phyloP scores from a whole-genome alignment of 2,888 invertebrate genomes.

The Mallateleia sp. region DNA sequence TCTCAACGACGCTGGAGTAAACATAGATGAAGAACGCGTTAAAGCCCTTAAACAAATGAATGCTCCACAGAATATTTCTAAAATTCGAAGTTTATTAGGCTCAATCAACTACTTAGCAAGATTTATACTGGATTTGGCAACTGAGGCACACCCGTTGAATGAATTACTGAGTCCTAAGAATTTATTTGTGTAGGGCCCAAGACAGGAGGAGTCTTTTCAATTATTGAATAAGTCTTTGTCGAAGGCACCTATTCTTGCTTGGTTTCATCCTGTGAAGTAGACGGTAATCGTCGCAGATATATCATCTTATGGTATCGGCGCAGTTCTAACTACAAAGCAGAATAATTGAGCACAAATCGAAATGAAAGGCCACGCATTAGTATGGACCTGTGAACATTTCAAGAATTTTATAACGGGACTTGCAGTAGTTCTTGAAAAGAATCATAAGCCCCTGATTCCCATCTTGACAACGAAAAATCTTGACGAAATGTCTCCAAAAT shows the following conservation, averaged over 20 bases:
- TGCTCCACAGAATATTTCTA: not conserved
- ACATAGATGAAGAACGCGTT: slow-evolving; percentile 71
- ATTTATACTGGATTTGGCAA: not conserved
- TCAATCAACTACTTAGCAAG: slow-evolving; percentile 9
- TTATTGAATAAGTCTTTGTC: slow-evolving; percentile 82
- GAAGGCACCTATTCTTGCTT: slow-evolving; percentile 81
- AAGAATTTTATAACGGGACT: slow-evolving; percentile 85
- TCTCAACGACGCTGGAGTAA: slow-evolving; percentile 76
- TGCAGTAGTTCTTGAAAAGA: slow-evolving; percentile 84
- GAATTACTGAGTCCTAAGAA: slow-evolving; percentile 72
- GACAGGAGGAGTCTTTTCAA: slow-evolving; percentile 79
- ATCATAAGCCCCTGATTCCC: slow-evolving; percentile 87
- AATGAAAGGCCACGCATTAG: slow-evolving; percentile 86
- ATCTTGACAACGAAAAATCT: slow-evolving; percentile 85
- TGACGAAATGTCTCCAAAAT: slow-evolving; percentile 85
- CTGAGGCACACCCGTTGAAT: not conserved
- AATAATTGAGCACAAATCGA: slow-evolving; percentile 87
- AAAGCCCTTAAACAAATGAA: not conserved
- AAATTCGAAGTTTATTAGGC: not conserved
- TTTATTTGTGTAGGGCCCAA: slow-evolving; percentile 75
- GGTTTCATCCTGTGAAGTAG: slow-evolving; percentile 81
- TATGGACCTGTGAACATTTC: slow-evolving; percentile 84
- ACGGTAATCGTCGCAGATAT: slow-evolving; percentile 82
- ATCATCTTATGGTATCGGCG: slow-evolving; percentile 84
- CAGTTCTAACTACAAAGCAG: too few species aligned